Evolutionary conservation across 30 jellyfish, hydroid and myxozoan genomes (phyloP).

Genomic region (Hydractinia symbiolongicarpus): DNA sequence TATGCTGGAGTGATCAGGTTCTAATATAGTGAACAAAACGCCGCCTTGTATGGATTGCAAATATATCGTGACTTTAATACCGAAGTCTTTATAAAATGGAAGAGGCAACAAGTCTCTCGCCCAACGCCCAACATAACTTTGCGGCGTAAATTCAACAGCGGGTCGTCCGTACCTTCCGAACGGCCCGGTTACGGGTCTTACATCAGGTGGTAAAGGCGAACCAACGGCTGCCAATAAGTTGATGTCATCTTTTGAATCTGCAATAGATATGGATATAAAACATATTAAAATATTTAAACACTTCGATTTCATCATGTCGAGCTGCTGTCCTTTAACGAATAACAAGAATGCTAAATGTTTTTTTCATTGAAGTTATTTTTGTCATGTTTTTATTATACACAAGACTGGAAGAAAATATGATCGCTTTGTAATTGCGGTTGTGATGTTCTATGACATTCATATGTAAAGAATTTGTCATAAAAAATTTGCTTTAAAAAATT

Average conservation of each 20-base stretch:
- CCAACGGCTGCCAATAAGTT: conserved; percentile 85
- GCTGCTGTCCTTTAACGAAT: too few relatives aligned
- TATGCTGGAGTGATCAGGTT: conserved; percentile 50
- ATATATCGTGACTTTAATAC: conserved; percentile 55
- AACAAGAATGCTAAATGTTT: too few relatives aligned
- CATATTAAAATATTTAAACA: too few relatives aligned
- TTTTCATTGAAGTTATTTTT: too few relatives aligned
- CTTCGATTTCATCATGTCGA: too few relatives aligned
- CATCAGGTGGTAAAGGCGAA: conserved; percentile 81
- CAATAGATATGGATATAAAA: background rate
- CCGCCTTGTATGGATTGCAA: conserved; percentile 54
- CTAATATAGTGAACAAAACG: conserved; percentile 50
- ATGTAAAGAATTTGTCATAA: too few relatives aligned
- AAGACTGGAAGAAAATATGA: too few relatives aligned
- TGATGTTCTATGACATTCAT: too few relatives aligned
- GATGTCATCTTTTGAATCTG: conserved; percentile 53
- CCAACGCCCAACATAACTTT: conserved; percentile 84
- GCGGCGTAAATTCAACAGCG: conserved; percentile 62
- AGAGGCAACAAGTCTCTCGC: conserved; percentile 63
- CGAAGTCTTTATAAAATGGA: conserved; percentile 60
- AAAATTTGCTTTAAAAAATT: too few relatives aligned
- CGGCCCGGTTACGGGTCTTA: conserved; percentile 72
- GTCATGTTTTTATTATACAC: too few relatives aligned
- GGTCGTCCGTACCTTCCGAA: conserved; percentile 71
- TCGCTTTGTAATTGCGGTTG: too few relatives aligned